Evolutionary conservation across 2,797 vertebrate genomes (phyloP).

Genomic region (Miichthys miiuy): DNA sequence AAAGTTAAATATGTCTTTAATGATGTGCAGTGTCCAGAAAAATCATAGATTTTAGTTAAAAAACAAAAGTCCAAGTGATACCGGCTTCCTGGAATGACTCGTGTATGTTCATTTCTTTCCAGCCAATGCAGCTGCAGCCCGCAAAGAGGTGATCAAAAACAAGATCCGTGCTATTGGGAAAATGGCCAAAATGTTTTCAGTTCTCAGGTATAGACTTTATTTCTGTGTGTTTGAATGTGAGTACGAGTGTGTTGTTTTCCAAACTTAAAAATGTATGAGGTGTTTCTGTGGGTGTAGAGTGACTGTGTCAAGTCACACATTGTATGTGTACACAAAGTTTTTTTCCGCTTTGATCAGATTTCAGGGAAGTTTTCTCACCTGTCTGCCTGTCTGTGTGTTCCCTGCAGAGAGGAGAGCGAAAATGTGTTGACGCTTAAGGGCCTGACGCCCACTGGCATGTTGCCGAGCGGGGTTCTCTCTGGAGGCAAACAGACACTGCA

Average conservation of each 20-base stretch:
- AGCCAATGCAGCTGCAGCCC: constrained; percentile 88
- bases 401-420: constrained; percentile 89
- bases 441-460: constrained; percentile 89
- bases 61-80: too few species aligned
- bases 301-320: not conserved
- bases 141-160: constrained; percentile 90
- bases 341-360: constrained; percentile 28
- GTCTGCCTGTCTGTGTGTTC: constrained; percentile 52
- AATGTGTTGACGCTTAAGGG: constrained; percentile 90
- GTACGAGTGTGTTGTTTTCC: not conserved
- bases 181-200: constrained; percentile 91
- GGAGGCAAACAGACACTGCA: constrained; percentile 89
- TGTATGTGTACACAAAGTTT: not conserved
- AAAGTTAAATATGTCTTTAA: too few species aligned
- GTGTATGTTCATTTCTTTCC: constrained; percentile 46
- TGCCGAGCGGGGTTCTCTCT: constrained; percentile 88
- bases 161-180: constrained; percentile 90
- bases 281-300: not conserved
- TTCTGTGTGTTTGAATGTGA: constrained; percentile 9
- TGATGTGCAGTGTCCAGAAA: too few species aligned
- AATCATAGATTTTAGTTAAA: too few species aligned
- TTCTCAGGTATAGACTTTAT: constrained; percentile 83
- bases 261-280: not conserved
- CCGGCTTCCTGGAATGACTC: too few species aligned
- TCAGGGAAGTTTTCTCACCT: constrained; percentile 52